These are phyloP conservation scores for Archilochus colubris DNA, from an alignment of 2,113 vertebrate species.

Conservation along the genomic window DNA sequence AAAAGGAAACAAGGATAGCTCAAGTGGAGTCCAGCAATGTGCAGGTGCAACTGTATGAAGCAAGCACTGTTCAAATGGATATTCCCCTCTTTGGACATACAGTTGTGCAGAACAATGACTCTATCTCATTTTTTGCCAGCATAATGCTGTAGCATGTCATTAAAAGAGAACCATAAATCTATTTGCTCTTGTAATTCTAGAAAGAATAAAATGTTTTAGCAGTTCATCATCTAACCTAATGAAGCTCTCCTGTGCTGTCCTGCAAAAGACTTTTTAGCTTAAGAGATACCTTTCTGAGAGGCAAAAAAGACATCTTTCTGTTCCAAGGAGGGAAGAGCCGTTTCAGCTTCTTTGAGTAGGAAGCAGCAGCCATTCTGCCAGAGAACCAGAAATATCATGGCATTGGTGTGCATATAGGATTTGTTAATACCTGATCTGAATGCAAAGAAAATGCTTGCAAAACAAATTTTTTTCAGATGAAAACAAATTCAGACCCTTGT, in stretches of 20 bases:
- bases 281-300: not conserved
- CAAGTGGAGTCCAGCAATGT: not conserved
- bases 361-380: not conserved
- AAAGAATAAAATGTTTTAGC: not conserved
- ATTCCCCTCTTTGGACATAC: not conserved
- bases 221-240: not conserved
- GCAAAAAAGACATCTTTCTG: not conserved
- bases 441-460: not conserved
- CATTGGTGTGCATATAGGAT: not conserved
- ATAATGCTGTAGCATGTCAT: not conserved
- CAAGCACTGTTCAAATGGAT: not conserved
- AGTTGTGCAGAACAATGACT: not conserved
- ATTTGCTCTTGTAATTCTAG: not conserved
- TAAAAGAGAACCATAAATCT: not conserved
- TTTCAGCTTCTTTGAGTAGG: not conserved
- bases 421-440: not conserved
- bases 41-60: not conserved
- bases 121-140: not conserved
- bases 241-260: not conserved
- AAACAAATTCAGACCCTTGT: not conserved
- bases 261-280: not conserved
- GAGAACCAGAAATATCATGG: not conserved
- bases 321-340: not conserved
- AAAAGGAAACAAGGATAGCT: not conserved
- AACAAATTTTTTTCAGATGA: not conserved